Base-by-base conservation (phyloP, 2,113 vertebrate species). In the Sinocyclocheilus anophthalmus region DNA sequence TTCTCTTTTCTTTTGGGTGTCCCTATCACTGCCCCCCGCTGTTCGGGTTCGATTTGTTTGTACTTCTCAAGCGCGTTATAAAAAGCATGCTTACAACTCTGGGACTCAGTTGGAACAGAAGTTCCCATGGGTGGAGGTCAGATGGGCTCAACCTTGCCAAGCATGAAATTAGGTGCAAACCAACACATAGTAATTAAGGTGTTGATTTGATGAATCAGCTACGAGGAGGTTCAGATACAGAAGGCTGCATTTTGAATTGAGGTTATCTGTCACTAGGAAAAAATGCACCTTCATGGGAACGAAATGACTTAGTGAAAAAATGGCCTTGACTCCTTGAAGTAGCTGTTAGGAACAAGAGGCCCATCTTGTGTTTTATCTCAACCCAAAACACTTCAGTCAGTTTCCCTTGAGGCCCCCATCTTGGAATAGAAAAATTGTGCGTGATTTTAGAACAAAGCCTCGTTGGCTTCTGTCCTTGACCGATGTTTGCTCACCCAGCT, bases 321-420 rank as follows among this genome's bases (percentile, higher is more conserved):
- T 55, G 57, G 81, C 78, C 86, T 84, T 4, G 2, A 22, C 59
- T 82, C 87, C 91, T 90, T 88, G 85, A 91, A 85, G 76, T n/a
- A 76, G 83, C n/a, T 22, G 84, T 91, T 89, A 87, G 89, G 84
- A 88, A 72, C 84, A 24, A 53, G 59, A 30, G 26, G n/a, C n/a
- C 16, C 16, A 45, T 89, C 84, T 79, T 77, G 26, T 78, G 87
- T 90, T 90, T 93, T 91, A 89, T 90, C 83, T 87, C 72, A 87
- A 84, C 90, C 78, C n/a, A n/a, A 75, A 22, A 83, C n/a, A 87
- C 81, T 91, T 93, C 75, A 93, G n/a, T n/a, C 93, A 90, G 92
- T 81, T 69, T 82, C 61, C 45, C 7, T 42, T 55, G 69, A 77
- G 76, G 20, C 69, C 69, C 69, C 69, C 20, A 12, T 65, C 39